Evolutionary conservation across 1,140 invertebrate genomes (phyloP).

Genomic region (Druon quercuslanigerum): DNA sequence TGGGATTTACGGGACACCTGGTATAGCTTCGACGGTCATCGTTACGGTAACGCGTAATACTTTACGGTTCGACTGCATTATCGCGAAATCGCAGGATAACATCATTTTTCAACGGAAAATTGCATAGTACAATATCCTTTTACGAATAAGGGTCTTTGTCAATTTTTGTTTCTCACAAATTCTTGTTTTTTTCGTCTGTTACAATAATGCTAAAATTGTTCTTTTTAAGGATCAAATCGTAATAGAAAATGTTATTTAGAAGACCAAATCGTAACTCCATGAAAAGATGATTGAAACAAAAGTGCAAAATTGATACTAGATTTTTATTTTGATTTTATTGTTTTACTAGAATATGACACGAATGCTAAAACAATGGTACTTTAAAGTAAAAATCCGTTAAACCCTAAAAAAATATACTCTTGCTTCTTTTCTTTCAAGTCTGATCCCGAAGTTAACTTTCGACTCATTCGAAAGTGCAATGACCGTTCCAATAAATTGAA

Average conservation of each 20-base stretch:
- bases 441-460: not conserved
- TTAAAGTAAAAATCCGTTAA: too few species aligned
- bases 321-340: too few species aligned
- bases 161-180: too few species aligned
- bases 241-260: conserved; percentile 43
- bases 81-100: conserved; percentile 64
- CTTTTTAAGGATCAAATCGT: conserved; percentile 51
- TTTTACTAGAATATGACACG: too few species aligned
- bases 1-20: conserved; percentile 59
- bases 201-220: not conserved
- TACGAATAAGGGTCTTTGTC: not conserved
- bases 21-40: conserved; percentile 68
- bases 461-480: conserved; percentile 68
- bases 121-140: not conserved
- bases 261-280: conserved; percentile 32
- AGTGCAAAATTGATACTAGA: too few species aligned
- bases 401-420: too few species aligned
- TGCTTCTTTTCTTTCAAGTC: too few species aligned
- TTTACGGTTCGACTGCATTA: conserved; percentile 72
- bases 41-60: conserved; percentile 75
- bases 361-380: too few species aligned
- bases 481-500: conserved; percentile 74
- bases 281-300: not conserved
- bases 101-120: conserved; percentile 66
- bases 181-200: too few species aligned